These are phyloP conservation scores for Rhizoglyphus robini DNA, from an alignment of 1,140 invertebrate species.

Conservation along the genomic window DNA sequence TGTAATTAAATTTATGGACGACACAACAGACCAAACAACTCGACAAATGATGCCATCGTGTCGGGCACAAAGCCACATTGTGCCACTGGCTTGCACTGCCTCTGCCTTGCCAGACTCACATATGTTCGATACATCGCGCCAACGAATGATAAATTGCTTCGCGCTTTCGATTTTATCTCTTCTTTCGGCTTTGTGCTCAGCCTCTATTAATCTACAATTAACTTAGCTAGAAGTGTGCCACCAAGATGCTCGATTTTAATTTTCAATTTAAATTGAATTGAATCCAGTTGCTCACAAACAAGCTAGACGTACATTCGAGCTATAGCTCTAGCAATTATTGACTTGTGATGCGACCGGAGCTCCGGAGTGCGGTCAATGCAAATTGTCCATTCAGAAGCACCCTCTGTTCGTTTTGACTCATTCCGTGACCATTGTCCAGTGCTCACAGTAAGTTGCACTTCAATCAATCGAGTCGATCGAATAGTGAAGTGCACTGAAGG, in stretches of 20 bases:
- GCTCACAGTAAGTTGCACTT: neutral
- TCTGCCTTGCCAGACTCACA: neutral
- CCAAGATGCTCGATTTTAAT: no score
- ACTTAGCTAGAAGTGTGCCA: neutral
- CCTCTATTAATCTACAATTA: slow-evolving; percentile 8
- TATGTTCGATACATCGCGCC: slow-evolving; percentile 11
- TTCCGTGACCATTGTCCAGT: no score
- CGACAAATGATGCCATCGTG: slow-evolving; percentile 5
- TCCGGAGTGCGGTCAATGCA: no score
- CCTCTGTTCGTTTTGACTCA: no score
- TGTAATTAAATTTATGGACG: slow-evolving; percentile 13
- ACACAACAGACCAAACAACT: no score
- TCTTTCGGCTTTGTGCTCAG: neutral
- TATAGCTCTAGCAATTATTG: no score
- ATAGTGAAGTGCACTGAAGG: neutral
- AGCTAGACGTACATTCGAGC: no score
- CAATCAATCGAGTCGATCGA: neutral
- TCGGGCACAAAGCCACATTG: neutral
- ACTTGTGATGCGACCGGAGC: no score
- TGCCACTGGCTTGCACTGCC: neutral
- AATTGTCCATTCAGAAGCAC: no score
- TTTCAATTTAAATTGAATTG: no score
- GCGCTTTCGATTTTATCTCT: slow-evolving; percentile 9
- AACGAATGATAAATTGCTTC: slow-evolving; percentile 3
- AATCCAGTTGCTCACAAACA: no score